Evolutionary conservation across 2,888 invertebrate genomes (phyloP).

Genomic region (Meliscaeva auricollis): DNA sequence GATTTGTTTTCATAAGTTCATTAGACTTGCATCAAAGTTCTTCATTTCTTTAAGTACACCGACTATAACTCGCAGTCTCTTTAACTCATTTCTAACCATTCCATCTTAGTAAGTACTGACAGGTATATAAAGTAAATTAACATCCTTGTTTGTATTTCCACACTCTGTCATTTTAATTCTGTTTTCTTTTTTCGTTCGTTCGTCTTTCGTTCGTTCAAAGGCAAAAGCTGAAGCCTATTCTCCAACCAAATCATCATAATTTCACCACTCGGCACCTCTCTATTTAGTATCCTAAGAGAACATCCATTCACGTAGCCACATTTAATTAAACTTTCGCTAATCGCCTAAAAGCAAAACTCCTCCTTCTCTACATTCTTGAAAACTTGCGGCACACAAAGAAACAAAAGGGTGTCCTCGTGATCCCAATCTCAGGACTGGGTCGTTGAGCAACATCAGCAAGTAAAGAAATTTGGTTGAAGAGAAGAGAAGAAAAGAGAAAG

Average conservation of each 20-base stretch:
- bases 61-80: neutral
- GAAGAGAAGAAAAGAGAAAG: neutral
- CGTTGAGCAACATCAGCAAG: too few species aligned
- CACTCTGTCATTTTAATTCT: neutral
- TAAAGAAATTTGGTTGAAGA: too few species aligned
- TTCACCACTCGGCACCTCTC: conserved; percentile 74
- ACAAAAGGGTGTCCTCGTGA: conserved; percentile 27
- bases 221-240: conserved; percentile 2
- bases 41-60: neutral
- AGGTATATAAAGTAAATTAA: conserved; percentile 27
- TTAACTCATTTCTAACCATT: neutral
- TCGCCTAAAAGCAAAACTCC: conserved; percentile 70
- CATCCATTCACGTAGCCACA: conserved; percentile 52
- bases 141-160: conserved; percentile 9
- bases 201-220: neutral
- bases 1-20: neutral
- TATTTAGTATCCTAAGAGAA: conserved; percentile 49
- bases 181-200: neutral
- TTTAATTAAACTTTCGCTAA: conserved; percentile 76
- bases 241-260: conserved; percentile 68
- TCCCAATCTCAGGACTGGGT: conserved; percentile 16
- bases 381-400: conserved; percentile 33
- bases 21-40: neutral
- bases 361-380: conserved; percentile 25
- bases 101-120: neutral